A percentile compares a stretch with the other conserved stretches of the same genome.
phyloP scores from a whole-genome alignment of 2,113 vertebrate genomes.

The Alouatta palliata region DNA sequence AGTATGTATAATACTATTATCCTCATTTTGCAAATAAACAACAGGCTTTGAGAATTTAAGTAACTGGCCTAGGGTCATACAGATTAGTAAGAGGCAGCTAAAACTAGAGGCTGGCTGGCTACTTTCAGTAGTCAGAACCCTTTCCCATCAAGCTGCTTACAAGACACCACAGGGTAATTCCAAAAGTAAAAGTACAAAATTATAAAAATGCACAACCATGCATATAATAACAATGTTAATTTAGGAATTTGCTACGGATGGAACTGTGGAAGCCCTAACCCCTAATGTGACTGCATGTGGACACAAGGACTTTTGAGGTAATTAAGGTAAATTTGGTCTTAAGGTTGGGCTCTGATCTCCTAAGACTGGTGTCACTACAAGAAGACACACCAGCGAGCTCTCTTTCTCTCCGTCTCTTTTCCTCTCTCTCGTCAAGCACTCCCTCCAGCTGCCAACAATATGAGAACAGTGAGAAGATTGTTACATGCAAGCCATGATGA shows the following conservation, averaged over 20 bases:
- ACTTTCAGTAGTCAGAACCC: background rate
- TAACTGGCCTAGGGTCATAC: background rate
- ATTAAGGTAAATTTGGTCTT: background rate
- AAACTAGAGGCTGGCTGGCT: background rate
- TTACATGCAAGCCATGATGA: background rate
- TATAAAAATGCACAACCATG: background rate
- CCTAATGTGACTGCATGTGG: background rate
- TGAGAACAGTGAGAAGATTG: background rate
- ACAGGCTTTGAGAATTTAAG: background rate
- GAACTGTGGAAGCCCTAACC: background rate
- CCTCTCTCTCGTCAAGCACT: background rate
- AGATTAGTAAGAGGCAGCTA: background rate
- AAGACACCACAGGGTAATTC: background rate
- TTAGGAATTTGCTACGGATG: background rate
- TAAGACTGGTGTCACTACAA: background rate
- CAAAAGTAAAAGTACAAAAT: background rate
- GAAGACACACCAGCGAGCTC: background rate
- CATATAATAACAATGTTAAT: background rate
- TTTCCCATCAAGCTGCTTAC: background rate
- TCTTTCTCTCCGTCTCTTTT: background rate
- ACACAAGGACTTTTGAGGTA: background rate
- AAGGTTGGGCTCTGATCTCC: background rate
- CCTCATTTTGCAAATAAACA: background rate
- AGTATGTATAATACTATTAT: background rate
- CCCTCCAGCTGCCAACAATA: accelerated